phyloP scores from a whole-genome alignment of 2,113 vertebrate species.

The Mohoua ochrocephala region DNA sequence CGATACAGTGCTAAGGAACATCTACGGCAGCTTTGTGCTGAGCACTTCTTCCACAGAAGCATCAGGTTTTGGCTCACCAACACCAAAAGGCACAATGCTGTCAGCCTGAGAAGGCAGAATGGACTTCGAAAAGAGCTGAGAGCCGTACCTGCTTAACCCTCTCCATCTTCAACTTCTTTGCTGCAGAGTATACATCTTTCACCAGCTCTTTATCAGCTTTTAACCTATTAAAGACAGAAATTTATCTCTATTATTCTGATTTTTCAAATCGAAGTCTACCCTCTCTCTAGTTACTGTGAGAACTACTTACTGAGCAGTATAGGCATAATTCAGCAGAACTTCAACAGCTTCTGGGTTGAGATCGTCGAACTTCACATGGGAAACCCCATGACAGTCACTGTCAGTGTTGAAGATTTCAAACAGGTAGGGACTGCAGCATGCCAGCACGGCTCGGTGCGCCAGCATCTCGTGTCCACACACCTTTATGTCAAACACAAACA shows the following conservation, averaged over 20 bases:
- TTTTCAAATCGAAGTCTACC: not conserved
- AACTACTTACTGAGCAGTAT: constrained; percentile 94
- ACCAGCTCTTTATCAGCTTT: constrained; percentile 97
- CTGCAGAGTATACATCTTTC: constrained; percentile 96
- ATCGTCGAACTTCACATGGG: constrained; percentile 97
- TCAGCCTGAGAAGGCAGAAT: not conserved
- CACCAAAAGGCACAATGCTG: not conserved
- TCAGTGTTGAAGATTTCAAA: constrained; percentile 99
- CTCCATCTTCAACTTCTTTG: constrained; percentile 97
- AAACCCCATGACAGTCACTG: constrained; percentile 88
- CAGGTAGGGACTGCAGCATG: constrained; percentile 97
- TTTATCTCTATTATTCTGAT: not conserved
- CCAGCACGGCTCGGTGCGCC: constrained; percentile 94
- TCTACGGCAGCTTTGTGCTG: not conserved
- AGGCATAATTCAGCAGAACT: constrained; percentile 95
- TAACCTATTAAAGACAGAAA: constrained; percentile 73
- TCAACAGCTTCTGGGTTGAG: constrained; percentile 95
- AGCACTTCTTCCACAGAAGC: not conserved
- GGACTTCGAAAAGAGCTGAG: not conserved
- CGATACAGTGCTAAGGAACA: not conserved
- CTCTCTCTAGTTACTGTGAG: not conserved
- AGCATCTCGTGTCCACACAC: constrained; percentile 96
- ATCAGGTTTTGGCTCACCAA: not conserved
- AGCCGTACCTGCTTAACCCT: constrained; percentile 90
- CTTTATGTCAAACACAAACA: constrained; percentile 63